Conservation (phyloP, 1,140 invertebrate species). For the Bombus turneri region DNA sequence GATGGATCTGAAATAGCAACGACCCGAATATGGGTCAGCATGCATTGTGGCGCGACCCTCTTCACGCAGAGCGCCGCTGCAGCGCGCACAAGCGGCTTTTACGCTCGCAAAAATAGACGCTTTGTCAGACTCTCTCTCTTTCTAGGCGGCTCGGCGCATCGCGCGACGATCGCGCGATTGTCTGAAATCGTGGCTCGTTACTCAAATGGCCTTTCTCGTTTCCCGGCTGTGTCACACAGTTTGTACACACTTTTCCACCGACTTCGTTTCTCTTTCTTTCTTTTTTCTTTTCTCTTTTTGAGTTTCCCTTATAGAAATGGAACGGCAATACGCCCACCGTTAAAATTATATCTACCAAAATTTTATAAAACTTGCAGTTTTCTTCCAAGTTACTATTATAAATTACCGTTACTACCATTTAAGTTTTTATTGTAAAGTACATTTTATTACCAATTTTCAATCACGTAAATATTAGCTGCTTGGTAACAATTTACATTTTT, state of each 20-base stretch:
- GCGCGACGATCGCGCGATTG: conserved; percentile 48
- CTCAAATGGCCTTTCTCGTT: conserved; percentile 32
- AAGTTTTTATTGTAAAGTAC: no score
- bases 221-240: not conserved
- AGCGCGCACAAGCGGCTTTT: conserved; percentile 63
- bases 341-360: no score
- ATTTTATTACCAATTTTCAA: no score
- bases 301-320: no score
- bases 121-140: conserved; percentile 68
- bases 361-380: no score
- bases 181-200: conserved; percentile 55
- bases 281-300: not conserved
- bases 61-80: conserved; percentile 71
- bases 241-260: not conserved
- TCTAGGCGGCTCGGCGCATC: conserved; percentile 50
- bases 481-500: no score
- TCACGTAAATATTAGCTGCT: no score
- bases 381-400: no score
- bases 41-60: conserved; percentile 82
- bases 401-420: no score
- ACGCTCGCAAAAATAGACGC: conserved; percentile 74
- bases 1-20: conserved; percentile 83
- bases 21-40: conserved; percentile 83
- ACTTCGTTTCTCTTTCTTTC: not conserved
- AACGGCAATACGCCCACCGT: no score